Evolutionary conservation across 2,888 invertebrate genomes (phyloP), one percentile per base, ranked within the genome.

Genomic region (Mycogona germanica): DNA sequence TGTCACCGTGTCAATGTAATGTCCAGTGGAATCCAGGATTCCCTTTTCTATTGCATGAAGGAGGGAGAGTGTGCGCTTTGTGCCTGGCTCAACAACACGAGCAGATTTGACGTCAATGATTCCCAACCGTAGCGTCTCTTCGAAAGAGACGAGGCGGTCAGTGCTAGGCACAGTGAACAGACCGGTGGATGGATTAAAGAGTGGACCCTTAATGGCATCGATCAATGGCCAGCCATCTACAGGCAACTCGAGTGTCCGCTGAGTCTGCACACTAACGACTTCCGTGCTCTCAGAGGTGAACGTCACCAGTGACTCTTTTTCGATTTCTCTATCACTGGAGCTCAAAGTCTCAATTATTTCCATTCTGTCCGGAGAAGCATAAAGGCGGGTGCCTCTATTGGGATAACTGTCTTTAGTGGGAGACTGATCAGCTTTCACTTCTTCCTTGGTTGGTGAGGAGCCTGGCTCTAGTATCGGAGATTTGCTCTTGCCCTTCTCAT

Each of bases 101-200:
- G 86, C 88, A 0, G 91, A 92, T 59, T 81, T 75, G 17, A 84
- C 78, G 70, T 92, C 84, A 44, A 96, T 84, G 25, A 96, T 81
- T 65, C 85, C 81, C 57, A 88, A 75, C 63, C 82, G 81, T 41
- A 96, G 75, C 61, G 93, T 88, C 68, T 93, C 92, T 67, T 86
- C 82, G 61, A 95, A 82, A 56, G 84, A 82, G 42, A 89, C 79
- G 52, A 84, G 72, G 60, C 87, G 76, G 67, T 91, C 89, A 5
- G 91, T 88, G 14, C 84, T 84, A 2, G 87, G 87, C 59, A 95
- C 85, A 17, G 81, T 79, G 63, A 95, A 88, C 32, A 86, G 72
- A 2, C 96, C 95, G 1, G 79, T 80, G 0, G 78, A 73, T 1
- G 92, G 83, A 69, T 95, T 85, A 62, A 93, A 86, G 2, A 88